phyloP scores from a whole-genome alignment of 2,113 vertebrate species.

The Ahaetulla prasina region DNA sequence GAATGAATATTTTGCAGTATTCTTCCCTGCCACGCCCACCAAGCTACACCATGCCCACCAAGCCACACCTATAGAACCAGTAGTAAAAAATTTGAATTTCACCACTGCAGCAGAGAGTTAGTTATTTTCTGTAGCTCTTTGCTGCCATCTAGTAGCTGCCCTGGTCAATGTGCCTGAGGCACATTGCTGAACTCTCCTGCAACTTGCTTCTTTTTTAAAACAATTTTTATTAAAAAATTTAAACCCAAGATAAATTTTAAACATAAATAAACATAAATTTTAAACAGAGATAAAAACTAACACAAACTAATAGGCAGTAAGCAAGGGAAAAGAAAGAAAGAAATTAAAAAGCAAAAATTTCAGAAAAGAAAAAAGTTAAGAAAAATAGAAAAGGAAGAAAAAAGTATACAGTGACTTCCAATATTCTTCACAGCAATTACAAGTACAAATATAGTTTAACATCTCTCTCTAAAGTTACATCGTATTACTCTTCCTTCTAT shows the following conservation, averaged over 20 bases:
- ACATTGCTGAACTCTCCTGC: background rate
- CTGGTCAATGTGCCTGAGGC: background rate
- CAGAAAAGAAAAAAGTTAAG: background rate
- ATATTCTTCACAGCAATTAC: background rate
- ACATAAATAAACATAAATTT: no score
- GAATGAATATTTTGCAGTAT: no score
- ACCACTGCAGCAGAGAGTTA: background rate
- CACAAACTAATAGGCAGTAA: background rate
- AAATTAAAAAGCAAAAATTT: background rate
- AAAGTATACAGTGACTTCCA: background rate
- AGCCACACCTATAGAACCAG: no score
- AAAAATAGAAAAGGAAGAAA: background rate
- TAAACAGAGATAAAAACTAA: background rate
- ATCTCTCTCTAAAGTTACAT: background rate
- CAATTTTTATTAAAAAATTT: background rate
- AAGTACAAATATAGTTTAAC: background rate
- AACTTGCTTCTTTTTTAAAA: background rate
- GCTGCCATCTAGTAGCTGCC: background rate
- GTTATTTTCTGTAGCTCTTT: background rate
- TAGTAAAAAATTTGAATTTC: no score
- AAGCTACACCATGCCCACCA: no score
- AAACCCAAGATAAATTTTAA: background rate
- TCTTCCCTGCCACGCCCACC: no score
- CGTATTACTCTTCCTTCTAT: background rate
- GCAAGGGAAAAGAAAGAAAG: background rate